These are phyloP conservation scores for Furnarius figulus DNA, from an alignment of 2,113 vertebrate species.

Conservation along the genomic window DNA sequence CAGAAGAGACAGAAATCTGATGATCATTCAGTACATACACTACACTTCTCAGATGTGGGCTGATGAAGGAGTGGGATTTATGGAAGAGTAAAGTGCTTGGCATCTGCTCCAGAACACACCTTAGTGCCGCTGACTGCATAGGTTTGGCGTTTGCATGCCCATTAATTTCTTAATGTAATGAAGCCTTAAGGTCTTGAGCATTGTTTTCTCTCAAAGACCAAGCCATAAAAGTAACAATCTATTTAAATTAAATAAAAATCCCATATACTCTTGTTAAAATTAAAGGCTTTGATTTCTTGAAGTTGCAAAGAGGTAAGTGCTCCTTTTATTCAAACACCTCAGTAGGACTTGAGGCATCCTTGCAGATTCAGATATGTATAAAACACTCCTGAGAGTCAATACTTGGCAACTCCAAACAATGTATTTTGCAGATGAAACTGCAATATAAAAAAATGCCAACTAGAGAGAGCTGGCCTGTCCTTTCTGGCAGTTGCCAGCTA, in stretches of 20 bases:
- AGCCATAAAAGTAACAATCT: background rate
- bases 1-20: background rate
- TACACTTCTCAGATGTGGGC: background rate
- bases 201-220: background rate
- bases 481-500: background rate
- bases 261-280: background rate
- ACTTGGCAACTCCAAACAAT: background rate
- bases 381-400: background rate
- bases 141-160: rapidly evolving
- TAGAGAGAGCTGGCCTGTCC: background rate
- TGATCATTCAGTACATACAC: background rate
- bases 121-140: background rate
- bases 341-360: background rate
- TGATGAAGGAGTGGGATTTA: background rate
- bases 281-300: background rate
- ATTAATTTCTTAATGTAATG: background rate
- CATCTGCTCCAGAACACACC: background rate
- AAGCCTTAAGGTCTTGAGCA: background rate
- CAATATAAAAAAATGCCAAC: background rate
- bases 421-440: background rate
- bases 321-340: background rate
- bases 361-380: background rate
- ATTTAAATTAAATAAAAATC: background rate
- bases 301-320: background rate
- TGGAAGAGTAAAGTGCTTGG: background rate